phyloP scores from a whole-genome alignment of 2,113 vertebrate genomes.

The Leucosticte australis region DNA sequence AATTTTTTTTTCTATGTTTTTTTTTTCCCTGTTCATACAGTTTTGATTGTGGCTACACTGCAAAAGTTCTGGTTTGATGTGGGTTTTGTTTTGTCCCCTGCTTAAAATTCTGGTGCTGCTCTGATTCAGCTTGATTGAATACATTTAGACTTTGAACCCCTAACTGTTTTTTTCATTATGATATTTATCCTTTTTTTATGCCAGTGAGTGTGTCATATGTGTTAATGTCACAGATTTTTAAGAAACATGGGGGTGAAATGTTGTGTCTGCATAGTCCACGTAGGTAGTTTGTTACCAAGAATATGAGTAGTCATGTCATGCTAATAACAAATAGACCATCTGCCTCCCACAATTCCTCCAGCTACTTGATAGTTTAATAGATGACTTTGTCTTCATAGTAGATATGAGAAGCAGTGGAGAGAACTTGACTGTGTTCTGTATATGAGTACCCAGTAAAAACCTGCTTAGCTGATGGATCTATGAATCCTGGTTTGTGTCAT shows the following conservation, averaged over 20 bases:
- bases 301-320: not conserved
- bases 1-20: not conserved
- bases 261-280: not conserved
- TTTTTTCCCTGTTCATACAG: rapidly evolving
- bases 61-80: not conserved
- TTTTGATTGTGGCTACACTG: not conserved
- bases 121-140: not conserved
- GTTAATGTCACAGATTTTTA: not conserved
- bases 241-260: not conserved
- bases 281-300: not conserved
- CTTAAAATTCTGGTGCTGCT: not conserved
- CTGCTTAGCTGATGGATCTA: not conserved
- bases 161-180: not conserved
- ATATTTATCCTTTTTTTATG: not conserved
- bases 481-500: not conserved
- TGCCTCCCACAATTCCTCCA: constrained; percentile 1
- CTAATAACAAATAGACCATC: not conserved
- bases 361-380: not conserved
- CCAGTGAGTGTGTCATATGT: not conserved
- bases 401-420: not conserved
- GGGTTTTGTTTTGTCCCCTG: rapidly evolving
- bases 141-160: not conserved
- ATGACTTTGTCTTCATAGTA: not conserved
- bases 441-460: not conserved
- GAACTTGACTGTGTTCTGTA: not conserved